A percentile compares a stretch with the other conserved stretches of the same genome.
These are phyloP conservation scores for Carlito syrichta DNA, from an alignment of 2,113 vertebrate genomes.

Conservation along the genomic window DNA sequence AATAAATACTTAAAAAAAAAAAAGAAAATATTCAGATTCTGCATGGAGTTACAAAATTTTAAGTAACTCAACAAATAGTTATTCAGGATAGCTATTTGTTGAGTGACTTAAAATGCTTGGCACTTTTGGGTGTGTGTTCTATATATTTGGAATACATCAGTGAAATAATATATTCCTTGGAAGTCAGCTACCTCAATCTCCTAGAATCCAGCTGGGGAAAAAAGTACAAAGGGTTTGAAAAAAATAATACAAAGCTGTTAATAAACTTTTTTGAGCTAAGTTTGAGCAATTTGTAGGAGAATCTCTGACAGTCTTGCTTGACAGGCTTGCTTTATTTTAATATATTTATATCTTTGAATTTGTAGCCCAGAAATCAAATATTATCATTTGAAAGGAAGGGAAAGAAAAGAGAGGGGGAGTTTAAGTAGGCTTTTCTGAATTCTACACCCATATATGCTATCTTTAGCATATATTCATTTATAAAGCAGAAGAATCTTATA, in stretches of 20 bases:
- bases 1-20: too few relatives aligned
- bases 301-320: not conserved
- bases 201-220: not conserved
- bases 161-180: not conserved
- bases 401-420: not conserved
- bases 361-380: not conserved
- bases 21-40: not conserved
- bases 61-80: not conserved
- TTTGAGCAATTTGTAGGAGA: not conserved
- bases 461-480: not conserved
- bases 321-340: not conserved
- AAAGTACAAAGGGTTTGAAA: not conserved
- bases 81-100: not conserved
- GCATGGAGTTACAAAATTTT: not conserved
- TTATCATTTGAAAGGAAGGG: not conserved
- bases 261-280: not conserved
- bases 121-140: too few relatives aligned
- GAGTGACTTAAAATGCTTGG: too few relatives aligned
- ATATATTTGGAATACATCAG: not conserved
- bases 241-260: not conserved
- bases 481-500: not conserved
- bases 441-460: not conserved
- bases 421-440: not conserved
- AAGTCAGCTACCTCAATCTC: not conserved
- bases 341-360: not conserved